Base-by-base conservation (phyloP, 2,113 vertebrate species). In the Tylochromis polylepis region DNA sequence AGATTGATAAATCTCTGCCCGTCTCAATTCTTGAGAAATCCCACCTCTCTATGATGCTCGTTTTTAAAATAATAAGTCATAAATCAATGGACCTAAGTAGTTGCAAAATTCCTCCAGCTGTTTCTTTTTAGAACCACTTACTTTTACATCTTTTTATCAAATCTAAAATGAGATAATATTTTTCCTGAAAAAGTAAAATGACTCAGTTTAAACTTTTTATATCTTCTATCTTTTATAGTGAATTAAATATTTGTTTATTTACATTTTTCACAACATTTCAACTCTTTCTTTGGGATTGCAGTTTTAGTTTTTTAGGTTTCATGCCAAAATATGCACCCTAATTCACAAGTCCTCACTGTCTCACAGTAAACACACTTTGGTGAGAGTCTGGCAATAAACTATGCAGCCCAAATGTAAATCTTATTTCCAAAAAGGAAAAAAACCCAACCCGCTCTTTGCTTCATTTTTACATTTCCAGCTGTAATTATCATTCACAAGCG, bases 161-260 rank as follows among this genome's bases (percentile, higher is more conserved):
- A 67, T 67, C 41, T 22, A 22, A 65, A 67, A 41, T 41, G 34
- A 0, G 4, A 38, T 22, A 0, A 67, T 15, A 67, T 41, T 67
- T 67, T 41, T 67, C 36, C 34, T 24, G 1, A 67, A 67, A 41
- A 22, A 1, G 34, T 41, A 41, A 41, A 67, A 67, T 41, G 5
- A 41, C 11, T 65, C 20, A 5, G 20, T 65, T 65, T 65, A 38
- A n/a, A 65, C 60, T 8, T 65, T n/a, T 38, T 4, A 38, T 38
- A 65, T 65, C n/a, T 65, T 65, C 20, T 38, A 20, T 41, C 34
- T 41, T 67, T 41, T 67, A 38, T 67, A 38, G 34, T 36, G 62
- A 1, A 67, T 41, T 22, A 67, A 22, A 67, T 67, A 22, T 41
- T 38, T 31, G 0, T 0, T 14, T 38, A 38, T 38, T 38, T 38